A percentile compares a stretch with the other conserved stretches of the same genome.
These are phyloP conservation scores for Drosophila mimetica DNA, from an alignment of 2,888 invertebrate genomes.

Conservation along the genomic window DNA sequence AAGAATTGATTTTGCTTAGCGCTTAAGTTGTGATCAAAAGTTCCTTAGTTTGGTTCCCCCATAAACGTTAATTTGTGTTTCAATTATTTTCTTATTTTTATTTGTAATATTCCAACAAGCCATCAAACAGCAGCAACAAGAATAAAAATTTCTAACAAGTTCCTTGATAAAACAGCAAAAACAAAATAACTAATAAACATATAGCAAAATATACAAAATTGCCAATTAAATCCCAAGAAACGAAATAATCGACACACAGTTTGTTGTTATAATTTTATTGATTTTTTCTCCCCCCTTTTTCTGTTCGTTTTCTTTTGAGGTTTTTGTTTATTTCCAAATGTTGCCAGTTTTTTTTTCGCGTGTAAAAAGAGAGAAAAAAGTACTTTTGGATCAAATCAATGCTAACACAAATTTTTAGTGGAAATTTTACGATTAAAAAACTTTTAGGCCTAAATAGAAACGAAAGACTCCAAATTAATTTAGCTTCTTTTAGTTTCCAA, in stretches of 20 bases:
- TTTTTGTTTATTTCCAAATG: conserved; percentile 15
- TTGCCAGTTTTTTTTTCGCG: conserved; percentile 36
- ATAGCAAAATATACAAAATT: conserved; percentile 70
- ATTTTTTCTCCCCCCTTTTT: conserved; percentile 9
- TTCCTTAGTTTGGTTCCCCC: conserved; percentile 83
- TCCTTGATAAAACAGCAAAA: conserved; percentile 51
- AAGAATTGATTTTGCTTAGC: conserved; percentile 59
- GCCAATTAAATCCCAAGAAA: conserved; percentile 29
- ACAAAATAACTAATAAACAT: conserved; percentile 23
- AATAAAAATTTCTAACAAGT: conserved; percentile 70
- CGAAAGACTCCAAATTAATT: conserved; percentile 44
- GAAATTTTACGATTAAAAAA: conserved; percentile 75
- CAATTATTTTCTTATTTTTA: conserved; percentile 64
- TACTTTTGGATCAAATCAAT: conserved; percentile 50
- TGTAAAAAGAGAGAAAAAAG: conserved; percentile 36
- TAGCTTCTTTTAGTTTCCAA: conserved; percentile 34
- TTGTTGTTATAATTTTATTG: conserved; percentile 20
- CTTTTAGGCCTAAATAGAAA: conserved; percentile 67
- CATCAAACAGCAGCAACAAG: conserved; percentile 57
- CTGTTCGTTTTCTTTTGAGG: conserved; percentile 15
- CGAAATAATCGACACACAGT: conserved; percentile 26
- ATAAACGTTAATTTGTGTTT: conserved; percentile 60
- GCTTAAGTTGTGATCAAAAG: conserved; percentile 81
- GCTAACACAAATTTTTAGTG: conserved; percentile 83
- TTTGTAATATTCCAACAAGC: conserved; percentile 65